phyloP scores from a whole-genome alignment of 2,113 vertebrate species.

The Pterophyllum scalare region DNA sequence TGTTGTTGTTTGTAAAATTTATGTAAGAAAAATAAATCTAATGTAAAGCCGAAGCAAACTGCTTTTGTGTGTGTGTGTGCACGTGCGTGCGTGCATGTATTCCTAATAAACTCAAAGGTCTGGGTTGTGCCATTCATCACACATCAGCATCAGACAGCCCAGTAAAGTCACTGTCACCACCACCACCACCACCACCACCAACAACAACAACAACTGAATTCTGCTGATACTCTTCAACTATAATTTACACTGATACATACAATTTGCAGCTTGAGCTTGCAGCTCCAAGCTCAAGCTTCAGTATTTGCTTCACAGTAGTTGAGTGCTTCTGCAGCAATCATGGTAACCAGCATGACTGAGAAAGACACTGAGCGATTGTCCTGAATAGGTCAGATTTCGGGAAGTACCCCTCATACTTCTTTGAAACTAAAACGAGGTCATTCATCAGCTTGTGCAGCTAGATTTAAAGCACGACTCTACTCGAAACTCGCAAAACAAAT shows the following conservation, averaged over 20 bases:
- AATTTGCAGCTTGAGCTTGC: too few species aligned
- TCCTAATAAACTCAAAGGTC: background rate
- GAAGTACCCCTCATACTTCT: fast-evolving
- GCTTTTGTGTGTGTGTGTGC: fast-evolving
- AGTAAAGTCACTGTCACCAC: background rate
- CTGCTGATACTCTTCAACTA: background rate
- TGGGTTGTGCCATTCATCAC: background rate
- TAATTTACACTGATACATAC: background rate
- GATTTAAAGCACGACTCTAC: background rate
- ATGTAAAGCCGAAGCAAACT: background rate
- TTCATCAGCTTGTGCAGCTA: background rate
- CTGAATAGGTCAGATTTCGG: background rate
- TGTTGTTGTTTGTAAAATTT: background rate
- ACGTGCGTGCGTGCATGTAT: fast-evolving
- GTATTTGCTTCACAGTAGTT: background rate
- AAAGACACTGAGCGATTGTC: background rate
- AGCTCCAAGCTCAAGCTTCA: too few species aligned
- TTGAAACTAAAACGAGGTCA: background rate
- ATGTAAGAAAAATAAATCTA: slow-evolving; percentile 16
- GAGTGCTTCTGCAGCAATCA: background rate
- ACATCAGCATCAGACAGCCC: background rate
- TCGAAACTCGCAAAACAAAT: fast-evolving
- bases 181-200: too few species aligned
- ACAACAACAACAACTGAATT: too few species aligned
- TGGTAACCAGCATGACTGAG: background rate